Percentiles rank a stretch among this genome's conserved stretches.
Evolutionary conservation across 2,888 invertebrate species (phyloP).

Genomic region (Arctia plantaginis): DNA sequence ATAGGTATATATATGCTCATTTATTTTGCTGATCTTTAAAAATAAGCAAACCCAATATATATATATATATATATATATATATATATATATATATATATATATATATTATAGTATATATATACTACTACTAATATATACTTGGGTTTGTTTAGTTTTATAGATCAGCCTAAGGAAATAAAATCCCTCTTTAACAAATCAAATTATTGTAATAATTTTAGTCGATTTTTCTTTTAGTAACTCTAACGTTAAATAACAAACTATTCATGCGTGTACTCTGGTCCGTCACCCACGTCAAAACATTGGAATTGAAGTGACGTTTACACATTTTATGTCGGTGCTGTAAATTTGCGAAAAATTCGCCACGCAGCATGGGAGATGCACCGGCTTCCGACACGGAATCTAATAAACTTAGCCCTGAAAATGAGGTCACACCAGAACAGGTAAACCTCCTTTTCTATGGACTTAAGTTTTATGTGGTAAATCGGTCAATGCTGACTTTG

Average conservation of each 20-base stretch:
- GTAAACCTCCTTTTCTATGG: slow-evolving; percentile 58
- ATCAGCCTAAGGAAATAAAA: no score
- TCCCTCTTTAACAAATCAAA: no score
- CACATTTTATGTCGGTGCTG: slow-evolving; percentile 78
- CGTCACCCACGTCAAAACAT: slow-evolving; percentile 76
- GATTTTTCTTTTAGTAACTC: neutral
- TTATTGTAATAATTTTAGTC: no score
- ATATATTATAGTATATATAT: no score
- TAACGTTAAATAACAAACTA: slow-evolving; percentile 11
- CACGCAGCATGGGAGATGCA: slow-evolving; percentile 84
- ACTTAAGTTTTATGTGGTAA: slow-evolving; percentile 25
- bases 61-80: no score
- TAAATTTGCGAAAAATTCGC: slow-evolving; percentile 75
- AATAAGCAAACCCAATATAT: no score
- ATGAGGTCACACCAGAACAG: slow-evolving; percentile 65
- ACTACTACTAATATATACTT: no score
- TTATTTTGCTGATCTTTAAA: no score
- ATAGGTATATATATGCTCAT: no score
- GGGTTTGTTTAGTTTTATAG: no score
- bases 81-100: no score
- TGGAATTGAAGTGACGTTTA: slow-evolving; percentile 81
- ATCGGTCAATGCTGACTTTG: slow-evolving; percentile 48
- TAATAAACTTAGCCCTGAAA: slow-evolving; percentile 66
- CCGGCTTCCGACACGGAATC: slow-evolving; percentile 74
- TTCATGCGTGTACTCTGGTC: slow-evolving; percentile 35